Evolutionary conservation across 2,113 vertebrate genomes (phyloP), one percentile per base, ranked within the genome.

Genomic region (Scomber colias): DNA sequence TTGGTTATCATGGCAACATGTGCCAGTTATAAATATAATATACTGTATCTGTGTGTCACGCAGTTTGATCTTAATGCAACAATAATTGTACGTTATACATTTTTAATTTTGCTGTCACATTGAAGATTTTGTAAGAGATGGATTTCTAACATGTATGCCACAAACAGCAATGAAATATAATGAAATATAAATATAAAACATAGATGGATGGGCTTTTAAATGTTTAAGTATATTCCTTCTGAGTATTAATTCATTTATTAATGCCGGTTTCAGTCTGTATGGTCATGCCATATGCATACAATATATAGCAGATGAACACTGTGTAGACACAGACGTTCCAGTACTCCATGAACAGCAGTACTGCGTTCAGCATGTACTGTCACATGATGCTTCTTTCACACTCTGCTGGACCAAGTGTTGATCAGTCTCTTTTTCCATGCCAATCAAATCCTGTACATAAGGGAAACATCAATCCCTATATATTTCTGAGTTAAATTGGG

Each of bases 391-490:
- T 3, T 72, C 16, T 46, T 63, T 30, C 21, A 44, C 56, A 53
- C 19, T 70, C 74, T 59, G 57, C 19, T 59, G 17, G 11, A 57
- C 60, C 7, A 16, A 45, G 54, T 62, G 31, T 62, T 45, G n/a
- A 53, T 60, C 49, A 35, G 46, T 71, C 53, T 30, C 4, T 51
- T 4, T 51, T 67, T 74, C n/a, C 4, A 59, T 83, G 27, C 62
- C 45, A 59, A 17, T 79, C 40, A 55, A 46, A 13, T 59, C 51
- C 45, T 71, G 16, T 45, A 55, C 53, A 55, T 19, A 19, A 48
- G 15, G 11, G 46, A 40, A 21, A 46, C 21, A 54, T 63, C 46
- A 67, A 31, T 11, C n/a, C 19, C 16, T 11, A 44, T 46, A 11
- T 51, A 24, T 49, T 76, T 40, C 7, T 40, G 35, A 40, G 35